Conservation (phyloP, 2,888 invertebrate genomes). For the Carterocephalus palaemon region DNA sequence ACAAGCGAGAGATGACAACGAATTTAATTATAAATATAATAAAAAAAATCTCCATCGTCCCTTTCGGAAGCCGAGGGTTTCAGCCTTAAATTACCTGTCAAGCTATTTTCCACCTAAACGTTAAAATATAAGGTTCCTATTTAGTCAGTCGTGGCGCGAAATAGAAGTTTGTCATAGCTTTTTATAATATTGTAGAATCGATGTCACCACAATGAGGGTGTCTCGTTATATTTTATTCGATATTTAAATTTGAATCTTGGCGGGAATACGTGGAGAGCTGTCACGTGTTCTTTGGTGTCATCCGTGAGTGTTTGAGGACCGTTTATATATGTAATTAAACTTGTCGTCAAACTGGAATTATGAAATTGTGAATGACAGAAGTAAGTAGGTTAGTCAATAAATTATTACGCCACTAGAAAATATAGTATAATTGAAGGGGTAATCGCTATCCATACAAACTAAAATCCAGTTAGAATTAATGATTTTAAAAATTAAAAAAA, state of each 20-base stretch:
- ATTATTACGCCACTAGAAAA: too few relatives aligned
- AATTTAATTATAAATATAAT: slow-evolving; percentile 79
- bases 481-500: too few relatives aligned
- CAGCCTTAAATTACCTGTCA: slow-evolving; percentile 41
- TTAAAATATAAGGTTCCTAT: slow-evolving; percentile 35
- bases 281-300: slow-evolving; percentile 39
- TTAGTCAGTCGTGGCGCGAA: slow-evolving; percentile 35
- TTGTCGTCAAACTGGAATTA: too few relatives aligned
- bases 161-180: slow-evolving; percentile 42
- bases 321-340: too few relatives aligned
- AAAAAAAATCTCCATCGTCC: slow-evolving; percentile 70
- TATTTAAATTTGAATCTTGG: slow-evolving; percentile 59
- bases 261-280: slow-evolving; percentile 60
- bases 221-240: slow-evolving; percentile 65
- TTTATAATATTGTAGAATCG: slow-evolving; percentile 70
- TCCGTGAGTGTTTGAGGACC: slow-evolving; percentile 21
- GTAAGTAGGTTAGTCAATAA: too few relatives aligned
- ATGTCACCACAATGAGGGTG: slow-evolving; percentile 68
- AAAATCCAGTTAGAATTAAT: too few relatives aligned
- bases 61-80: slow-evolving; percentile 54
- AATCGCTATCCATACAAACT: too few relatives aligned
- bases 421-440: too few relatives aligned
- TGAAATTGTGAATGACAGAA: too few relatives aligned
- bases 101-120: slow-evolving; percentile 53
- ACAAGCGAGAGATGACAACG: slow-evolving; percentile 70